Percentiles rank a stretch among this genome's conserved stretches.
phyloP scores from a whole-genome alignment of 2,113 vertebrate species.

The Sardina pilchardus region DNA sequence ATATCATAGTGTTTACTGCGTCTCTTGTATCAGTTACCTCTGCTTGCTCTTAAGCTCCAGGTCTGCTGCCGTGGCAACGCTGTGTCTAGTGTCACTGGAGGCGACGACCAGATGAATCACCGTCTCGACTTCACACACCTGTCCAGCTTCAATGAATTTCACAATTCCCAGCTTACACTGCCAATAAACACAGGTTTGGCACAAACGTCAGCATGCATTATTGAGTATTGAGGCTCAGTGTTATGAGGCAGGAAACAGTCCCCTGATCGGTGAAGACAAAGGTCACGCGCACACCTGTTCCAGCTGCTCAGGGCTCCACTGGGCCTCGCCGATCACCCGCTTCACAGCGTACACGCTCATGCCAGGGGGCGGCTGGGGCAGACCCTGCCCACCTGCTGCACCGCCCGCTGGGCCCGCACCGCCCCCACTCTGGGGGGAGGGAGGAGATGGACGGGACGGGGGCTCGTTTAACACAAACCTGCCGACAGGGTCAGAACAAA shows the following conservation, averaged over 20 bases:
- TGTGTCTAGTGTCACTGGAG: constrained; percentile 94
- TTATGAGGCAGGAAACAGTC: too few species aligned
- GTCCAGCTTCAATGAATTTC: constrained; percentile 94
- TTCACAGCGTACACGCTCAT: constrained; percentile 97
- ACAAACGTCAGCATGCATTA: not conserved
- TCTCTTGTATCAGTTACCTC: constrained; percentile 70
- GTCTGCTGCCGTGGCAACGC: constrained; percentile 95
- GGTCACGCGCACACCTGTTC: constrained; percentile 82
- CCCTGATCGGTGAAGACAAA: not conserved
- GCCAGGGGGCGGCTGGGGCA: constrained; percentile 93
- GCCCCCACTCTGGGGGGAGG: constrained; percentile 77
- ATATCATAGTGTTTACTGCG: too few species aligned
- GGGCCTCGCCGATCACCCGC: constrained; percentile 91
- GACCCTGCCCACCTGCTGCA: constrained; percentile 69
- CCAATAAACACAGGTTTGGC: constrained; percentile 38
- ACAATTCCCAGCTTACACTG: constrained; percentile 98
- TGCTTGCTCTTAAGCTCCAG: constrained; percentile 96
- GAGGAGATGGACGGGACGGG: constrained; percentile 81
- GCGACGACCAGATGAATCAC: constrained; percentile 94
- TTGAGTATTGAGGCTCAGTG: too few species aligned
- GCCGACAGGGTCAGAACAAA: not conserved
- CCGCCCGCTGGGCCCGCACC: constrained; percentile 66
- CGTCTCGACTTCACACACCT: constrained; percentile 93
- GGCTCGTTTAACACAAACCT: constrained; percentile 95
- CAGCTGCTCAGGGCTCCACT: constrained; percentile 93